Conservation (phyloP, 2,113 vertebrate genomes). For the Axis porcinus region DNA sequence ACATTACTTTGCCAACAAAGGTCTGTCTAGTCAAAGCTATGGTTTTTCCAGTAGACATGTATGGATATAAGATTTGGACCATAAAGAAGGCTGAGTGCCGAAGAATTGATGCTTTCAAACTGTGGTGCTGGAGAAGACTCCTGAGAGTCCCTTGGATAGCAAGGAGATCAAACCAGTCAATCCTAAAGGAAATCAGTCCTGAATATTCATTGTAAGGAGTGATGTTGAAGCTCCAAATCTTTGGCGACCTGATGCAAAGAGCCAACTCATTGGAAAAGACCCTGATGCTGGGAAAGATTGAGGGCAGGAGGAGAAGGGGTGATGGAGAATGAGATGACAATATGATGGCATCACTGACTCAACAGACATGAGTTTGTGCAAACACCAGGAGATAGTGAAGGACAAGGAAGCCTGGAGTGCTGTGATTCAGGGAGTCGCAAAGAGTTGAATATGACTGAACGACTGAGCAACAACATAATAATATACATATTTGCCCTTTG, state of each 20-base stretch:
- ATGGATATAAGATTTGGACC: background rate
- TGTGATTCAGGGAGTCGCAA: background rate
- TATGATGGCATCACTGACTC: background rate
- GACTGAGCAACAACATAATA: background rate
- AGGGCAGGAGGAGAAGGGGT: background rate
- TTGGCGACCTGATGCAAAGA: background rate
- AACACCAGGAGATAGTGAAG: background rate
- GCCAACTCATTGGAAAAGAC: background rate
- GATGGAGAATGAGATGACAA: background rate
- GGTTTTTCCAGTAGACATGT: background rate
- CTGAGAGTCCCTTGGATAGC: background rate
- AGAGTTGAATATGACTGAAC: background rate
- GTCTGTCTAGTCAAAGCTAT: background rate
- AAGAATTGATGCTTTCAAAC: background rate
- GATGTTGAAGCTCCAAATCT: background rate
- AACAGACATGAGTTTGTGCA: background rate
- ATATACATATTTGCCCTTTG: background rate
- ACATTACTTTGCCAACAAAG: background rate
- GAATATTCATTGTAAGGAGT: background rate
- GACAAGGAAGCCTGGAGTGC: background rate
- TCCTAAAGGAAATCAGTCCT: background rate
- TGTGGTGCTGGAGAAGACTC: background rate
- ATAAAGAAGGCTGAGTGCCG: background rate
- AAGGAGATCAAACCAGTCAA: background rate
- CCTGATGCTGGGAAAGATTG: background rate